Evolutionary conservation across 1,140 invertebrate species (phyloP), one percentile per base, ranked within the genome.

Genomic region (Bradysia coprophila): DNA sequence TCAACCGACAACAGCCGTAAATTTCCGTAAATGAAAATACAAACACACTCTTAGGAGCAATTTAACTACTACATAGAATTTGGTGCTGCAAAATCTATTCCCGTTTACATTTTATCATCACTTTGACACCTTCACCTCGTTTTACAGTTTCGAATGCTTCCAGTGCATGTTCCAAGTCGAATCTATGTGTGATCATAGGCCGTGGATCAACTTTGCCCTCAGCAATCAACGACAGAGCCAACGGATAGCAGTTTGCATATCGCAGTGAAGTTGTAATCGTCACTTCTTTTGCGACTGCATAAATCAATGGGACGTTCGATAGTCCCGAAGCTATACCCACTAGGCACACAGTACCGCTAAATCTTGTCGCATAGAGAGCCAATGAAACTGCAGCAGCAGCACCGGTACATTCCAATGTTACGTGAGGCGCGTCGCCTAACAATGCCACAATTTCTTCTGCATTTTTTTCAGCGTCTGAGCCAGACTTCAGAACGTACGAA

Each of bases 71-170:
- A n/a, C n/a, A n/a, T n/a, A n/a, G n/a, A n/a, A n/a, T 65, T 51
- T 19, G 55, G 42, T 0, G 67, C 62, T 51, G 72, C 65, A 13
- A 80, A 82, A n/a, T n/a, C n/a, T n/a, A n/a, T n/a, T n/a, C n/a
- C n/a, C n/a, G 49, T 86, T 74, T 45, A n/a, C n/a, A n/a, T n/a
- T n/a, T n/a, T n/a, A 92, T 91, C 70, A 94, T 81, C 49, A 93
- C 77, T 65, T 94, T 94, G 49, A 94, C 78, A 6, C 80, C 71
- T 45, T 72, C 72, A 32, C 65, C 76, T 49, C 55, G 46, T 49
- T 6, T 76, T 1, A 84, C 75, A 5, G 75, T 75, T 50, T 92
- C 75, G 59, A 92, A 94, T 1, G 91, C 90, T 56, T 88, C 63
- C 0, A 77, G 39, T 0, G 81, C 75, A 40, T 94, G 72, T 54